These are phyloP conservation scores for Petrolisthes manimaculis DNA, from an alignment of 2,888 invertebrate species.

Conservation along the genomic window DNA sequence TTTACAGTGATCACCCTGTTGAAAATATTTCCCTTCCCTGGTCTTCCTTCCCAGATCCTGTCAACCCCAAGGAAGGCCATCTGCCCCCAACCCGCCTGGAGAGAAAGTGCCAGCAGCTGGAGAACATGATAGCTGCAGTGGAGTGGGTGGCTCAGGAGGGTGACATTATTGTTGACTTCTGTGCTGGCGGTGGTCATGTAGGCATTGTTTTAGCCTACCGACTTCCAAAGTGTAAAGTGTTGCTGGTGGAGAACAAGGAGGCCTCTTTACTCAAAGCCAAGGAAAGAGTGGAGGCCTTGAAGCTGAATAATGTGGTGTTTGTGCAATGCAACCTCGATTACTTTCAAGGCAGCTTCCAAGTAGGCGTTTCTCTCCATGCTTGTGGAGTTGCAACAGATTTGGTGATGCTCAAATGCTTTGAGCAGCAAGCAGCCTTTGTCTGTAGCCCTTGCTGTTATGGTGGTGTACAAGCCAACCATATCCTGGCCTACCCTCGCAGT, in stretches of 20 bases:
- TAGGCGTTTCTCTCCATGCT: slow-evolving; percentile 91
- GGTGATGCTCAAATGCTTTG: slow-evolving; percentile 86
- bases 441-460: slow-evolving; percentile 96
- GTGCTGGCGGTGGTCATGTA: slow-evolving; percentile 93
- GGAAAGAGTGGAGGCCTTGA: slow-evolving; percentile 77
- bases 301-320: slow-evolving; percentile 80
- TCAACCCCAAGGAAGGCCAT: slow-evolving; percentile 77
- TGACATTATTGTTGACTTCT: slow-evolving; percentile 89
- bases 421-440: slow-evolving; percentile 83
- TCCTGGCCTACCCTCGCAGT: slow-evolving; percentile 87
- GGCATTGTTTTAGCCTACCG: slow-evolving; percentile 87
- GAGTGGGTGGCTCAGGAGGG: slow-evolving; percentile 78
- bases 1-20: slow-evolving; percentile 22
- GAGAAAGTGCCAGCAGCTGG: slow-evolving; percentile 88
- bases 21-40: slow-evolving; percentile 14
- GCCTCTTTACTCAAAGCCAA: slow-evolving; percentile 83
- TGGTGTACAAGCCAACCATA: slow-evolving; percentile 83
- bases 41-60: slow-evolving; percentile 74
- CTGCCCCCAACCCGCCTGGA: slow-evolving; percentile 80
- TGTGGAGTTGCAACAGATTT: slow-evolving; percentile 96
- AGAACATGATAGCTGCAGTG: slow-evolving; percentile 84
- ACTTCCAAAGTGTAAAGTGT: slow-evolving; percentile 82
- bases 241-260: slow-evolving; percentile 92
- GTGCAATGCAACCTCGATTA: slow-evolving; percentile 92
- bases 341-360: slow-evolving; percentile 81